Conservation (phyloP, 1,140 invertebrate genomes). For the Trachymyrmex cornetzi region DNA sequence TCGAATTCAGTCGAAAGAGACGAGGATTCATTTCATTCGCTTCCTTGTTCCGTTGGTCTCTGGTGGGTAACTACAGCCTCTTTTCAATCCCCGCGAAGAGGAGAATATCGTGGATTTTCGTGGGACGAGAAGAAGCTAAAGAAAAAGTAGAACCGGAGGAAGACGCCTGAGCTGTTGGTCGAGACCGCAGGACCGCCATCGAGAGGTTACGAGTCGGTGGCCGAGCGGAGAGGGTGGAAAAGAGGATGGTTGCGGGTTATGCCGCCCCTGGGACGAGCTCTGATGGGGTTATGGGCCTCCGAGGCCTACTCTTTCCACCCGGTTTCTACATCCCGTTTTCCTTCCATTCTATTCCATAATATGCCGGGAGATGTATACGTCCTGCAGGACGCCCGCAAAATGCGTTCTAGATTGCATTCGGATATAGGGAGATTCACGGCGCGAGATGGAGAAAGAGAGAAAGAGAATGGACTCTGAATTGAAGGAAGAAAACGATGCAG, state of each 20-base stretch:
- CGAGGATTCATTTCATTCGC: constrained; percentile 67
- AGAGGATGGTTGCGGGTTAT: constrained; percentile 78
- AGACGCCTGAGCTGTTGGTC: constrained; percentile 55
- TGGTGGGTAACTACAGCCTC: constrained; percentile 72
- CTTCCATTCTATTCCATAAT: constrained; percentile 87
- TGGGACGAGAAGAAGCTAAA: constrained; percentile 33
- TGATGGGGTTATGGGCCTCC: constrained; percentile 87
- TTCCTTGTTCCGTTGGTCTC: constrained; percentile 63
- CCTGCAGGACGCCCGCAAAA: constrained; percentile 83
- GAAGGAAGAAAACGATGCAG: constrained; percentile 24
- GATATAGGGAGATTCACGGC: constrained; percentile 80
- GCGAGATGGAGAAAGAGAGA: constrained; percentile 1
- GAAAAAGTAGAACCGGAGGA: background rate
- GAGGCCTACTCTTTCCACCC: constrained; percentile 85
- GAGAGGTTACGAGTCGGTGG: constrained; percentile 69
- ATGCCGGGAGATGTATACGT: constrained; percentile 82
- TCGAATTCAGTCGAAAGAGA: constrained; percentile 24
- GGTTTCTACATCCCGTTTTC: constrained; percentile 83
- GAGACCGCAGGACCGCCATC: constrained; percentile 78
- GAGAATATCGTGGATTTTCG: constrained; percentile 35
- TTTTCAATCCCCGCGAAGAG: constrained; percentile 74
- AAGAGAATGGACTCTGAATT: background rate
- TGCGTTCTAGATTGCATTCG: constrained; percentile 84
- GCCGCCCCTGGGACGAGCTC: constrained; percentile 83
- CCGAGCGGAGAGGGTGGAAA: constrained; percentile 57